These are phyloP conservation scores for Halocynthia aurantium DNA, from an alignment of 23 tunicate species.

Conservation along the genomic window DNA sequence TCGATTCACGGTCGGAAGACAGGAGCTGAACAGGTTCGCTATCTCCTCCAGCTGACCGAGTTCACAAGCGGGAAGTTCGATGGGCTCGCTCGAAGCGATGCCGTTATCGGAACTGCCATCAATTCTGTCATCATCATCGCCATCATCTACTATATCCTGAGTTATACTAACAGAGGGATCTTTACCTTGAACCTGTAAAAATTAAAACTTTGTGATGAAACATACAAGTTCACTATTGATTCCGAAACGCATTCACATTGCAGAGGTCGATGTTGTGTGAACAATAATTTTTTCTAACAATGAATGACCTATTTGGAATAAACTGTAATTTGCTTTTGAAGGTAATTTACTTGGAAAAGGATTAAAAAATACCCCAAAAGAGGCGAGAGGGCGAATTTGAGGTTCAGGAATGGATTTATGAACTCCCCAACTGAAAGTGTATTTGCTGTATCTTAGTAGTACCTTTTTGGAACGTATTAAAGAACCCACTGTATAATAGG, in stretches of 20 bases:
- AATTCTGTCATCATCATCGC: slow-evolving; percentile 58
- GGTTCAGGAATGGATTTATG: no score
- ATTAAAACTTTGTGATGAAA: not conserved
- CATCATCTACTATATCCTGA: slow-evolving; percentile 81
- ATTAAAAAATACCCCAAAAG: no score
- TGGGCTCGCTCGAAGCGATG: slow-evolving; percentile 50
- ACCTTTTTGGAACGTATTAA: no score
- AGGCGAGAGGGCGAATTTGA: no score
- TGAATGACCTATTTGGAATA: not conserved
- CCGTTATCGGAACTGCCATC: slow-evolving; percentile 41
- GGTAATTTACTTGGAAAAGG: no score
- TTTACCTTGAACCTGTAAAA: slow-evolving; percentile 83
- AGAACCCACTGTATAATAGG: no score
- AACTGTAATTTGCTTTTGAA: no score
- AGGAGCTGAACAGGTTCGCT: slow-evolving; percentile 41
- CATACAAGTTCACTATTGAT: not conserved
- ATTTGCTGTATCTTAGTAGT: no score
- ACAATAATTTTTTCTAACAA: not conserved
- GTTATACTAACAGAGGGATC: slow-evolving; percentile 95
- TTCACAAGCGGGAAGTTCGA: slow-evolving; percentile 76
- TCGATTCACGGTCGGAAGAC: slow-evolving; percentile 54
- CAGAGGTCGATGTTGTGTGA: not conserved
- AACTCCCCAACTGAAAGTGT: no score
- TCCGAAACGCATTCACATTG: not conserved
- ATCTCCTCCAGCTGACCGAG: slow-evolving; percentile 75